Evolutionary conservation across 2,888 invertebrate genomes (phyloP), one percentile per base, ranked within the genome.

Genomic region (Drosophila neotestacea): DNA sequence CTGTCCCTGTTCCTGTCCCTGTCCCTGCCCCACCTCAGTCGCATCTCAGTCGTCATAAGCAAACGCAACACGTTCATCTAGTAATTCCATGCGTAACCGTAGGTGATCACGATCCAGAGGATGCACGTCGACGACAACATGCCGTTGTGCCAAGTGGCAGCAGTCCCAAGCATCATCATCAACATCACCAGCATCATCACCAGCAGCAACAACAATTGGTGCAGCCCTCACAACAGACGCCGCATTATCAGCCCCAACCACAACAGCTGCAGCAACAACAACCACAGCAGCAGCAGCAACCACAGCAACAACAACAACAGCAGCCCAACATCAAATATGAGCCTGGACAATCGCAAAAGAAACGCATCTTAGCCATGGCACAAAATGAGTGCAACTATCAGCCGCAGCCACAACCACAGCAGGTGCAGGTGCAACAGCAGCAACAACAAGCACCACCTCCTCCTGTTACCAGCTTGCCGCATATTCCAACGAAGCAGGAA

Each of bases 311-410:
- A n/a, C 75, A 81, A 10, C 91, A 87, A 51, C 88, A 88, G 38
- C 91, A 86, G 60, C 79, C 92, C 6, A 91, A 81, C 75, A 91
- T 92, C 38, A 93, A 92, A 66, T 92, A 92, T 67, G 92, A 93
- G 71, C 92, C 92, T 2, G 95, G 95, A 9, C 96, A 96, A 91
- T 96, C 96, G 58, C 97, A 98, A 93, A 98, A 98, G 94, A 98
- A 98, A 92, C 94, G 97, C 32, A 93, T 98, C 59, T 93, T 98
- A 73, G 97, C 97, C 59, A 97, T 98, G 93, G 97, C 97, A 61
- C 97, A 97, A 90, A 95, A 95, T 16, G 96, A 96, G 85, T 95
- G 95, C 87, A 94, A 94, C 92, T 92, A 95, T 89, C 94, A 95
- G 81, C 94, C 95, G 39, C 85, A 79, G 46, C 71, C 95, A 39